phyloP scores from a whole-genome alignment of 2,113 vertebrate species.

The Toxostoma redivivum region DNA sequence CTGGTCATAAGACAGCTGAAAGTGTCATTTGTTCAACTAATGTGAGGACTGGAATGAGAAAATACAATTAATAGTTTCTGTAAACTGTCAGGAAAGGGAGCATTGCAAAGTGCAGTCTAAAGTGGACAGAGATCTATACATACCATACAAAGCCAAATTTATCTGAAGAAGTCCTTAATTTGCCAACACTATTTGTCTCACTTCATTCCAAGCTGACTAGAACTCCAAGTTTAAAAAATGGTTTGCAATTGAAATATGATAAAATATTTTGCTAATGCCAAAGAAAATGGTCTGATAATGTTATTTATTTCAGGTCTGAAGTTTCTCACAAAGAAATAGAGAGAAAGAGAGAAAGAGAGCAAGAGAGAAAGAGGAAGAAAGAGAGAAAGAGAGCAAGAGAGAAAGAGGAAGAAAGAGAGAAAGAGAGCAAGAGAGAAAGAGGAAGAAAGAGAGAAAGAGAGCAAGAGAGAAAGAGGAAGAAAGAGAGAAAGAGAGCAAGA shows the following conservation, averaged over 20 bases:
- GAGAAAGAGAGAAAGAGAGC: no score
- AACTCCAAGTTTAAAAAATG: neutral
- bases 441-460: no score
- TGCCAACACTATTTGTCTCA: neutral
- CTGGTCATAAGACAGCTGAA: neutral
- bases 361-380: accelerated
- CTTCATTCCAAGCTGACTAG: neutral
- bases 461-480: no score
- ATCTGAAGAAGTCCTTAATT: conserved; percentile 6
- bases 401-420: accelerated
- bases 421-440: no score
- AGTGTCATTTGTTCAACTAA: neutral
- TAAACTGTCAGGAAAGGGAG: neutral
- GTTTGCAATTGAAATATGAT: conserved; percentile 58
- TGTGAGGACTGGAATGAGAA: neutral
- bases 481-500: no score
- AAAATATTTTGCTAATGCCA: conserved; percentile 52
- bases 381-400: accelerated
- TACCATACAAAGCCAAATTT: neutral
- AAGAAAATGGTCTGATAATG: neutral
- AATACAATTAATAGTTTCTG: neutral
- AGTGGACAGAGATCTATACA: neutral
- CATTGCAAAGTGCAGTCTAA: neutral
- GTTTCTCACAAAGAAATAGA: neutral
- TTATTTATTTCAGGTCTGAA: conserved; percentile 49